These are phyloP conservation scores for Egretta garzetta DNA, from an alignment of 2,113 vertebrate genomes.

Conservation along the genomic window DNA sequence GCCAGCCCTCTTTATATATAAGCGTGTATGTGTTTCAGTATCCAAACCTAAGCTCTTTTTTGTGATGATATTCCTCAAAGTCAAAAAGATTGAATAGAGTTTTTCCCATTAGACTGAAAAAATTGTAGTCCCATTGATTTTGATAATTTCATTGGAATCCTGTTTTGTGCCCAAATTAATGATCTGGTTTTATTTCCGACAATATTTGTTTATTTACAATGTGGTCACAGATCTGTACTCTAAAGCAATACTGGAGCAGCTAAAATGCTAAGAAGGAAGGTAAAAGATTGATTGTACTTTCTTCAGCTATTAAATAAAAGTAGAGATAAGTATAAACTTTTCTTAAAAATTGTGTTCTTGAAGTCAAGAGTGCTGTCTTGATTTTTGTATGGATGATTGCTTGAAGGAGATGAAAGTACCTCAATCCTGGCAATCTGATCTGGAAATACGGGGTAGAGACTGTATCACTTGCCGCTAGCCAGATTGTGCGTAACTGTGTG, in stretches of 20 bases:
- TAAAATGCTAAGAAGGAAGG: neutral
- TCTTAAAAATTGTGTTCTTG: neutral
- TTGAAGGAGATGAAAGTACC: neutral
- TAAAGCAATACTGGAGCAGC: neutral
- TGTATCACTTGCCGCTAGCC: neutral
- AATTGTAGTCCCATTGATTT: neutral
- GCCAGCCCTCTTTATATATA: neutral
- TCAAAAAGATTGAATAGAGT: neutral
- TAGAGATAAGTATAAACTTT: neutral
- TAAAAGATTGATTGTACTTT: neutral
- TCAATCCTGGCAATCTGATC: neutral
- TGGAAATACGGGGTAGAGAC: rapidly evolving
- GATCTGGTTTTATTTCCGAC: neutral
- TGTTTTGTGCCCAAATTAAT: neutral
- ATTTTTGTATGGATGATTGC: neutral
- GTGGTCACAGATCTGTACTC: neutral
- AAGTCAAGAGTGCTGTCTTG: neutral
- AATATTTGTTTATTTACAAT: neutral
- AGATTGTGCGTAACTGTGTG: neutral
- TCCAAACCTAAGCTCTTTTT: neutral
- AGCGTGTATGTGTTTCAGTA: neutral
- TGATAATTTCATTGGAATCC: neutral
- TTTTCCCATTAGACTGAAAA: neutral
- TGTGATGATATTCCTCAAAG: neutral
- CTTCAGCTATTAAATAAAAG: neutral